A percentile compares a stretch with the other conserved stretches of the same genome.
phyloP scores from a whole-genome alignment of 2,797 vertebrate species.

The Saguinus oedipus region DNA sequence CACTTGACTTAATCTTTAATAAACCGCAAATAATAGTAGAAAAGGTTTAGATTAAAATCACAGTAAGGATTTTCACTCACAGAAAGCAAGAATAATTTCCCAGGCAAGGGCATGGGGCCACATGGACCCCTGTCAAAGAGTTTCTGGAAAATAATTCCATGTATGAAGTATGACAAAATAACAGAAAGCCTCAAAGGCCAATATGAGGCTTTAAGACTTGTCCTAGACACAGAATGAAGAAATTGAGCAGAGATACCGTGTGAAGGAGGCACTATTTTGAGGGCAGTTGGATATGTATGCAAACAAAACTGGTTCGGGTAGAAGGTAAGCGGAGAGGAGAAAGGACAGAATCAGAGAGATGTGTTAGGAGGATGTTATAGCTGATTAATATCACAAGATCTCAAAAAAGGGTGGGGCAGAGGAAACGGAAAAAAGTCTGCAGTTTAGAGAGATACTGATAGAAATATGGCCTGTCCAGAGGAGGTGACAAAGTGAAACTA shows the following conservation, averaged over 20 bases:
- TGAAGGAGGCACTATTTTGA: background rate
- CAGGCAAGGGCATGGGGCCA: background rate
- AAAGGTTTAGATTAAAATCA: background rate
- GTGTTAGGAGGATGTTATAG: background rate
- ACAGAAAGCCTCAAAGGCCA: background rate
- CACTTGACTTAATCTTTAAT: background rate
- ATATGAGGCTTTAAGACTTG: background rate
- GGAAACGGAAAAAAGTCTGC: background rate
- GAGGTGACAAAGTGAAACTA: background rate
- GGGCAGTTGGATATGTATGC: background rate
- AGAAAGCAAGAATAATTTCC: background rate
- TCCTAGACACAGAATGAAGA: background rate
- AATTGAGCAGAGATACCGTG: too few relatives aligned
- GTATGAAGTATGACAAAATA: background rate
- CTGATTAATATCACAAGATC: background rate
- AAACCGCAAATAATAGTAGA: slow-evolving; percentile 3
- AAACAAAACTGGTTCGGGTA: background rate
- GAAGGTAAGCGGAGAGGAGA: background rate
- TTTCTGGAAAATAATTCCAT: background rate
- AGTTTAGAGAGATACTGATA: background rate
- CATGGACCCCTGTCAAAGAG: background rate
- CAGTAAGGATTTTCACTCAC: background rate
- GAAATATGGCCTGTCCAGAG: background rate
- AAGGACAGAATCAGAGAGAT: background rate
- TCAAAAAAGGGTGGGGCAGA: background rate